Conservation (phyloP, 2,113 vertebrate genomes). For the Corythaeola cristata region DNA sequence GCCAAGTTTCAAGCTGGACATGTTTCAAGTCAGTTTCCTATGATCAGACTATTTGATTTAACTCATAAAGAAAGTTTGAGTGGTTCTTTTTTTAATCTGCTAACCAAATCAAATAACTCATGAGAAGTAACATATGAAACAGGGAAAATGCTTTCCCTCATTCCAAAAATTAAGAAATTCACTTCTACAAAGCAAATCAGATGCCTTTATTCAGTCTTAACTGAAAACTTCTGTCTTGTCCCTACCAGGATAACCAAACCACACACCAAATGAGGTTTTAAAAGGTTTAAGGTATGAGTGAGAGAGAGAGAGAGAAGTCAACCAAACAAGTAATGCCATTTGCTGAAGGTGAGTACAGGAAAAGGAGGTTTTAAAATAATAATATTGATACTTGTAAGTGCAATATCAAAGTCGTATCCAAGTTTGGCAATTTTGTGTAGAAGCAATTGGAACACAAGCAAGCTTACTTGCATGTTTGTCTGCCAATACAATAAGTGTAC, state of each 20-base stretch:
- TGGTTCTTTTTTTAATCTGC: background rate
- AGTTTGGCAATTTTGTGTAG: background rate
- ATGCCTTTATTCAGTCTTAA: background rate
- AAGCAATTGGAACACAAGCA: background rate
- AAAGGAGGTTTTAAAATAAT: background rate
- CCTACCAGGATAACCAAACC: background rate
- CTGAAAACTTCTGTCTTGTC: background rate
- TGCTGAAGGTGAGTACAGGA: background rate
- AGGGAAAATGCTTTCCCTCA: background rate
- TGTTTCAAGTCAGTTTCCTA: background rate
- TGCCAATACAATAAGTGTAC: constrained; percentile 93
- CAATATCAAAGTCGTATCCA: background rate
- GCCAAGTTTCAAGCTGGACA: background rate
- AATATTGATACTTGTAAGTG: background rate
- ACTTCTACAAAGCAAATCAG: background rate
- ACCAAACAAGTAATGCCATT: background rate
- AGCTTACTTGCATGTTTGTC: constrained; percentile 98
- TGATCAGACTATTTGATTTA: background rate
- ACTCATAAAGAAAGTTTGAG: background rate
- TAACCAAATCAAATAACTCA: background rate
- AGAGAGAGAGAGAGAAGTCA: background rate
- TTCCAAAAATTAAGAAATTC: background rate
- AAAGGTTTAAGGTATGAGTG: background rate
- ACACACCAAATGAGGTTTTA: background rate
- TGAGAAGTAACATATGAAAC: background rate